Evolutionary conservation across 2,113 vertebrate genomes (phyloP).

Genomic region (Puma concolor): DNA sequence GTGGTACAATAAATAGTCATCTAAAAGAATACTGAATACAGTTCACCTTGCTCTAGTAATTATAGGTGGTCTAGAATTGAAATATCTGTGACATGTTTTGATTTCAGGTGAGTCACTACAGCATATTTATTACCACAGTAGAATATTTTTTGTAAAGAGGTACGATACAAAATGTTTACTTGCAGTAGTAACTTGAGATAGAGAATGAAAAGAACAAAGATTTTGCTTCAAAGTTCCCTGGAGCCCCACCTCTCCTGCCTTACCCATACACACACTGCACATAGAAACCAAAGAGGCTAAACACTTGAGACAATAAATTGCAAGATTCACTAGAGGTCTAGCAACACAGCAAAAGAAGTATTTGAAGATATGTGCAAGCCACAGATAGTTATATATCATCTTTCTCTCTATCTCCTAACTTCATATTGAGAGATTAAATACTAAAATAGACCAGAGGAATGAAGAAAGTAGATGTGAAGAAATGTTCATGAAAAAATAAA

Average conservation of each 20-base stretch:
- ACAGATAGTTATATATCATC: not conserved
- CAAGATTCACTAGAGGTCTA: not conserved
- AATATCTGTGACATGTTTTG: conserved; percentile 33
- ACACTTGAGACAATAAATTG: not conserved
- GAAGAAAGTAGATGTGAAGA: not conserved
- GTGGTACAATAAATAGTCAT: conserved; percentile 75
- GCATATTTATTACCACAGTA: conserved; percentile 26
- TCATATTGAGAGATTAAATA: not conserved
- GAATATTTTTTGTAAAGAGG: conserved; percentile 49
- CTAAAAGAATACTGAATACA: conserved; percentile 62
- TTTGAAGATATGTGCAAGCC: not conserved
- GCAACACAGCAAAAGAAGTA: not conserved
- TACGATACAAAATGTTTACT: conserved; percentile 18
- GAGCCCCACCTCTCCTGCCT: not conserved
- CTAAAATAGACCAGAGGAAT: not conserved
- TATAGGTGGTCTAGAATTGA: conserved; percentile 52
- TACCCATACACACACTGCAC: not conserved
- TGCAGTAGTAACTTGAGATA: not conserved
- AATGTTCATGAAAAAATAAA: not conserved
- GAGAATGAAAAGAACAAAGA: not conserved
- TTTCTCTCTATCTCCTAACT: not conserved
- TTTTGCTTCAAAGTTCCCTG: not conserved
- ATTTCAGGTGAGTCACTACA: conserved; percentile 21
- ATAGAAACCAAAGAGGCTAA: not conserved
- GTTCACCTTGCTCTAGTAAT: conserved; percentile 58